Percentiles rank a stretch among this genome's conserved stretches.
phyloP scores from a whole-genome alignment of 2,797 vertebrate genomes.

The Calcarius lapponicus region DNA sequence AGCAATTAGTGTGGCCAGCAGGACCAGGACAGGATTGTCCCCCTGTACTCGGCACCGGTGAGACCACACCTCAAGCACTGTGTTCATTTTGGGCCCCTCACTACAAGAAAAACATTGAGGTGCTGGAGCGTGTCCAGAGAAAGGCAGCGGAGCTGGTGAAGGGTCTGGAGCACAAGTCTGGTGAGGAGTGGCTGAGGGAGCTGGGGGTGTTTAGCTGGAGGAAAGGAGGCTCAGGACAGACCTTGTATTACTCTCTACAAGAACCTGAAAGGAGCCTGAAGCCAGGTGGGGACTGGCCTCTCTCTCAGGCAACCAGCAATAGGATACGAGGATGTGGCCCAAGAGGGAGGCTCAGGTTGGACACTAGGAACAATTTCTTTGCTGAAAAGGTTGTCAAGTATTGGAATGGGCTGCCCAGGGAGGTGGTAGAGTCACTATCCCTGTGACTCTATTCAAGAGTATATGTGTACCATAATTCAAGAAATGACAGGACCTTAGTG shows the following conservation, averaged over 20 bases:
- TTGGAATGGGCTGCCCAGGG: not conserved
- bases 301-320: not conserved
- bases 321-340: not conserved
- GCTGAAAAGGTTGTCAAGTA: not conserved
- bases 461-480: not conserved
- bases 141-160: not conserved
- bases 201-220: not conserved
- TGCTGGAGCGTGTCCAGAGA: not conserved
- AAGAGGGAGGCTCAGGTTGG: not conserved
- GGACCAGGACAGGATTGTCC: not conserved
- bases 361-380: not conserved
- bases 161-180: not conserved
- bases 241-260: accelerated
- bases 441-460: too few relatives aligned
- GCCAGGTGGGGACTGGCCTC: not conserved
- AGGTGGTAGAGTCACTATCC: too few relatives aligned
- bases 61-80: not conserved
- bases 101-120: not conserved
- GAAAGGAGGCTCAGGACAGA: not conserved
- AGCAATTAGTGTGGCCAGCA: not conserved
- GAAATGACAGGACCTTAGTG: not conserved
- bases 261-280: not conserved
- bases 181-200: accelerated
- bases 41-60: accelerated
- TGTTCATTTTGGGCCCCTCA: not conserved